A percentile compares a stretch with the other conserved stretches of the same genome.
These are phyloP conservation scores for Speoplatyrhinus poulsoni DNA, from an alignment of 2,113 vertebrate species.

Conservation along the genomic window DNA sequence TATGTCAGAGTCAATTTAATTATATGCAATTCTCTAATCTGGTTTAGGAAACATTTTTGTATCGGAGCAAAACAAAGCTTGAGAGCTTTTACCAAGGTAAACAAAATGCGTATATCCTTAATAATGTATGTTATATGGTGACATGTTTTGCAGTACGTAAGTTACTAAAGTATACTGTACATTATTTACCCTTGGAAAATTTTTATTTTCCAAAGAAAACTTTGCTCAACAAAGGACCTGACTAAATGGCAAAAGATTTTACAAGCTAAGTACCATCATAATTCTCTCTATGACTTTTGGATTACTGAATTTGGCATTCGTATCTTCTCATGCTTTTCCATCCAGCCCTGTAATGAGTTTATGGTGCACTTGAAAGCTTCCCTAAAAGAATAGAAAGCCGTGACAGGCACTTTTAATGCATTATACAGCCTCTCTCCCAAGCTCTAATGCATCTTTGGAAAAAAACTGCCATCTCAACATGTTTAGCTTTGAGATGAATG, in stretches of 20 bases:
- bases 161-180: constrained; percentile 14
- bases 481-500: constrained; percentile 51
- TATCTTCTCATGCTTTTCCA: constrained; percentile 58
- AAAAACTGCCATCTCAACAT: constrained; percentile 33
- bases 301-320: constrained; percentile 41
- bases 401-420: constrained; percentile 48
- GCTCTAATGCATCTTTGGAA: constrained; percentile 39
- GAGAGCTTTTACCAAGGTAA: constrained; percentile 28
- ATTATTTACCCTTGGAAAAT: constrained; percentile 12
- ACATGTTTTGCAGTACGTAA: constrained; percentile 4
- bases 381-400: constrained; percentile 38
- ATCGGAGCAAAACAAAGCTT: constrained; percentile 5
- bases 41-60: constrained; percentile 27
- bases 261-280: constrained; percentile 39
- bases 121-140: background rate
- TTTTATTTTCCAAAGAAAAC: background rate
- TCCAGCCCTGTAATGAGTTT: constrained; percentile 51
- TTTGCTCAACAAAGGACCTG: constrained; percentile 30
- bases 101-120: constrained; percentile 16
- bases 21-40: constrained; percentile 30
- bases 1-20: background rate
- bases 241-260: constrained; percentile 41
- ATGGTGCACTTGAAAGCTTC: constrained; percentile 45
- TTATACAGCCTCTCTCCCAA: constrained; percentile 27
- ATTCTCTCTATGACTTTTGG: constrained; percentile 37